Percentiles rank a stretch among this genome's conserved stretches.
phyloP scores from a whole-genome alignment of 2,797 vertebrate species.

The Smutsia temminckii region DNA sequence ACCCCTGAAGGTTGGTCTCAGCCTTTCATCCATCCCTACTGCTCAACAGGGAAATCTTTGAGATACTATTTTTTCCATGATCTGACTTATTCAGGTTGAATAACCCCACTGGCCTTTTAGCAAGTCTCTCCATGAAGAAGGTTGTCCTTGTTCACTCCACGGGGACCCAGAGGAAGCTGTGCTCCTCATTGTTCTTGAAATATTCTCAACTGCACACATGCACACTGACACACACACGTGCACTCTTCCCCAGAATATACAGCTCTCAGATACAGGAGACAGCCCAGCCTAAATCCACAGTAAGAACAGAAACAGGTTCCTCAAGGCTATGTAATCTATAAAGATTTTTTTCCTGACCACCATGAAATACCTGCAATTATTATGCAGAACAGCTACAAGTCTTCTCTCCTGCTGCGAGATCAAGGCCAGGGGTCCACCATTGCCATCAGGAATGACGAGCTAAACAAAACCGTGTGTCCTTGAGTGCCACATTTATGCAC shows the following conservation, averaged over 20 bases:
- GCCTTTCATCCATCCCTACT: not conserved
- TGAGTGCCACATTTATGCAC: not conserved
- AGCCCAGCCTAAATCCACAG: not conserved
- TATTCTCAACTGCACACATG: not conserved
- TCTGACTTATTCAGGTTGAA: not conserved
- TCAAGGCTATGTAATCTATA: not conserved
- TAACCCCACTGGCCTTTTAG: not conserved
- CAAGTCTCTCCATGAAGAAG: not conserved
- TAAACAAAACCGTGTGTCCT: not conserved
- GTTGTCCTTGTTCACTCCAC: not conserved
- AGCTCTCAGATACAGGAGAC: not conserved
- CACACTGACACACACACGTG: accelerated
- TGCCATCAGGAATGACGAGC: not conserved
- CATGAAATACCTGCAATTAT: not conserved
- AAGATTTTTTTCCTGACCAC: not conserved
- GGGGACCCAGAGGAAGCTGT: not conserved
- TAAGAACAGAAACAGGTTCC: not conserved
- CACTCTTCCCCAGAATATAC: not conserved
- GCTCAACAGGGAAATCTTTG: too few species aligned
- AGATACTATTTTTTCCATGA: not conserved
- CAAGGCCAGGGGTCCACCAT: not conserved
- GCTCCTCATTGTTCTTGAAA: not conserved
- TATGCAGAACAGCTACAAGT: not conserved
- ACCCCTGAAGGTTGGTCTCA: not conserved
- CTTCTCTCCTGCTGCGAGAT: not conserved